A percentile compares a stretch with the other conserved stretches of the same genome.
Evolutionary conservation across 1,140 invertebrate genomes (phyloP).

Genomic region (Heterodera carotae): DNA sequence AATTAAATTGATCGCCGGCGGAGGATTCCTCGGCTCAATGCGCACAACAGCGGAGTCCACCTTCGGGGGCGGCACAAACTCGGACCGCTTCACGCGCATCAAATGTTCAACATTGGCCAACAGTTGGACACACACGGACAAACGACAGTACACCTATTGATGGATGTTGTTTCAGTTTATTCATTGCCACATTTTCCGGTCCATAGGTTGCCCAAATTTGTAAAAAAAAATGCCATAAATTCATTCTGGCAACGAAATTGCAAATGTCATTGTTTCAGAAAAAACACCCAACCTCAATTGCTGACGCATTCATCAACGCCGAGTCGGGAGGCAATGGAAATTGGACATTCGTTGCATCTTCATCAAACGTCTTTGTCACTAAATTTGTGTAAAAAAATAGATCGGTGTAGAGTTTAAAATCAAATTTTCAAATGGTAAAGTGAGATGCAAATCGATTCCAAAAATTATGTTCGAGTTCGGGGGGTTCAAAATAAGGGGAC

Average conservation of each 20-base stretch:
- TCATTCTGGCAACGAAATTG: neutral
- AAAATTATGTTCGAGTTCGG: no score
- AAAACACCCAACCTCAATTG: conserved; percentile 36
- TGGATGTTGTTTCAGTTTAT: conserved; percentile 36
- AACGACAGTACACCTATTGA: conserved; percentile 76
- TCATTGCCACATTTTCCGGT: neutral
- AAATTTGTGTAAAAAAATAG: conserved; percentile 15
- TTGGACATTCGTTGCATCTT: conserved; percentile 34
- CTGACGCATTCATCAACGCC: conserved; percentile 38
- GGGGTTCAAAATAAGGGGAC: no score
- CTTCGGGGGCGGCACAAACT: conserved; percentile 86
- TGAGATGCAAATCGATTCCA: no score
- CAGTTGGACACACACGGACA: conserved; percentile 94
- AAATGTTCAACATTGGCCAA: conserved; percentile 90
- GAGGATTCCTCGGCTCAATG: conserved; percentile 92
- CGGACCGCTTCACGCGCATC: conserved; percentile 95
- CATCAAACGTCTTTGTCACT: neutral
- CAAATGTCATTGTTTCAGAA: no score
- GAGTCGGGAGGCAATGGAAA: conserved; percentile 40
- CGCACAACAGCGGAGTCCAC: conserved; percentile 98
- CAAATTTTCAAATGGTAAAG: no score
- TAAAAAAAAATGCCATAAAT: neutral
- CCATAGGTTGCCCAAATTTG: neutral
- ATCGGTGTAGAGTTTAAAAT: neutral
- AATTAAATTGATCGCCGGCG: conserved; percentile 92